Base-by-base conservation (phyloP, 2,888 invertebrate species). In the Clitarchus hookeri region DNA sequence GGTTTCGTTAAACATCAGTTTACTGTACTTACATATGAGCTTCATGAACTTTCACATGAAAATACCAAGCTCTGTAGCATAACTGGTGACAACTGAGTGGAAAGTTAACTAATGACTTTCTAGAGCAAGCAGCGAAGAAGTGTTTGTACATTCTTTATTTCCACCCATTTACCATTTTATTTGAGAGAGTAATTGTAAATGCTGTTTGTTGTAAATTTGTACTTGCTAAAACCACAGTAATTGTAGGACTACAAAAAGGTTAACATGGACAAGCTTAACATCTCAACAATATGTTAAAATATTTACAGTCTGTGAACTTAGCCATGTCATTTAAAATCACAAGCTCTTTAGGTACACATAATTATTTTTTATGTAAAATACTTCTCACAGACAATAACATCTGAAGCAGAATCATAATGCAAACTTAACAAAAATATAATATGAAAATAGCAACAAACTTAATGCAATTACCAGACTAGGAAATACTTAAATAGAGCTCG, bases 401-500 rank as follows among this genome's bases (percentile, higher is more conserved):
- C 8, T 65, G 65, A 65, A 65, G 65, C 65, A n/a, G 8, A 65
- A 16, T 65, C 19, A 65, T n/a, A 65, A 65, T 8, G 65, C 65
- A 65, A 65, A 65, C 65, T 23, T 65, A 65, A 65, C 65, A 65
- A 65, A 65, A 65, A 65, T 65, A 65, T 65, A 65, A 65, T 65
- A 65, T 65, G 65, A 65, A n/a, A 65, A 2, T 65, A 48, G 48
- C 8, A 48, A 48, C 48, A 48, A 48, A 48, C 48, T 48, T 48
- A 48, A 48, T 48, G 48, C 48, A 48, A 48, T 48, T 16, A 48
- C 48, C 16, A 16, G 48, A 48, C 48, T 48, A 65, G 65, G 65
- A 65, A 19, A 65, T n/a, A 23, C 65, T 89, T 89, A 92, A 91
- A 92, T 92, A 54, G 92, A 92, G 88, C 91, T 91, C 19, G 92